These are phyloP conservation scores for Ploceus nigricollis DNA, from an alignment of 2,113 vertebrate genomes.

Conservation along the genomic window DNA sequence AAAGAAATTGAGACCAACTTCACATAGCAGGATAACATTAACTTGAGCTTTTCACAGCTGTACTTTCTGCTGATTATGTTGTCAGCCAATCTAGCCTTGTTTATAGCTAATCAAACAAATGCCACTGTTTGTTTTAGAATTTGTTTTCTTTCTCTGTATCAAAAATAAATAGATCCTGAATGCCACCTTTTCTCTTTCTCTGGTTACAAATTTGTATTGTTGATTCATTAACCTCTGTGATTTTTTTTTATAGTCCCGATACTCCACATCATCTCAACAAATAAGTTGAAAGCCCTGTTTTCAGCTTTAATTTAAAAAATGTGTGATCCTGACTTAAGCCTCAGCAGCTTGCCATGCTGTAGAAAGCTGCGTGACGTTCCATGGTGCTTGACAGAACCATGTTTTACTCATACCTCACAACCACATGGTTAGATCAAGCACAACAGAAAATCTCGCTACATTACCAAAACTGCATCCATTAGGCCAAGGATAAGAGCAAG, in stretches of 20 bases:
- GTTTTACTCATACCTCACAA: constrained; percentile 98
- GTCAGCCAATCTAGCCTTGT: constrained; percentile 68
- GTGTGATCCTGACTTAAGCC: constrained; percentile 75
- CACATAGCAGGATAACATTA: constrained; percentile 73
- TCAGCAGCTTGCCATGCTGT: constrained; percentile 93
- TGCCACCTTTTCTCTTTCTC: constrained; percentile 56
- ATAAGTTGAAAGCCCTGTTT: constrained; percentile 62
- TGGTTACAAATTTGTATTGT: constrained; percentile 8
- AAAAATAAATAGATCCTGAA: constrained; percentile 60
- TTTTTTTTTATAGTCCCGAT: constrained; percentile 41
- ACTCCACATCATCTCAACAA: constrained; percentile 63
- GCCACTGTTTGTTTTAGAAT: constrained; percentile 54
- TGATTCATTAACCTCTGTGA: constrained; percentile 49
- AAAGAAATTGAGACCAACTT: constrained; percentile 73
- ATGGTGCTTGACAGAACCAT: constrained; percentile 99
- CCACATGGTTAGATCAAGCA: constrained; percentile 99
- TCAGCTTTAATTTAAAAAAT: constrained; percentile 65
- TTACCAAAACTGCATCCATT: constrained; percentile 90
- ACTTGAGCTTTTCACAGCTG: constrained; percentile 84
- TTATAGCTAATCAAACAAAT: constrained; percentile 67
- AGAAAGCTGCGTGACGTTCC: constrained; percentile 98
- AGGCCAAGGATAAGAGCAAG: constrained; percentile 81
- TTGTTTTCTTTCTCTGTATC: constrained; percentile 56
- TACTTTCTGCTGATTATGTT: constrained; percentile 80
- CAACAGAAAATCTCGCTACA: constrained; percentile 99